Evolutionary conservation across 1,140 invertebrate genomes (phyloP), one percentile per base, ranked within the genome.

Genomic region (Cepaea nemoralis): DNA sequence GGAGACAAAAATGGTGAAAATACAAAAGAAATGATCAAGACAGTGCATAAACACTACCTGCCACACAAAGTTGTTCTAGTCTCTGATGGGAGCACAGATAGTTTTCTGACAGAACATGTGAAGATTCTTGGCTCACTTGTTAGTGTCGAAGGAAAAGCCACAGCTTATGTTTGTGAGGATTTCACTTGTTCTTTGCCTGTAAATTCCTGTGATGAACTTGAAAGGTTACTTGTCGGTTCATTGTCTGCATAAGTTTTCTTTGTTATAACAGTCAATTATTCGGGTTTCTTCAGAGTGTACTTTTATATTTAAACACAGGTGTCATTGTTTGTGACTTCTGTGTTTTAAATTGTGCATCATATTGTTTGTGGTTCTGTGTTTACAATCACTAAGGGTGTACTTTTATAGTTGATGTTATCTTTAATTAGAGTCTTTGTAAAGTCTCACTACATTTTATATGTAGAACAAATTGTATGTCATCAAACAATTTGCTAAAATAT

Each of bases 101-200:
- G 73, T 16, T 88, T 85, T 75, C 78, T 89, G 40, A 67, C 50
- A 12, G 76, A 73, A 6, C 82, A 82, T 39, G n/a, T 86, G 22
- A 93, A 93, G 81, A 87, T 81, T 90, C 69, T 89, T 31, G 74
- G 85, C 31, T 82, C 83, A 5, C 81, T 89, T 31, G 88, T 83
- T 75, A 87, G 85, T 63, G 91, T 93, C 76, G 91, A 93, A 85
- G 92, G 91, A 89, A 82, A 93, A 78, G 94, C 95, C 0, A 94
- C 95, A 0, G 96, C 94, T 16, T 97, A 96, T 88, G 95, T 97
- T 27, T 97, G 96, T 90, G 94, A 94, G 66, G 94, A 95, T 86
- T 94, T 94, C 83, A 93, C 94, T 16, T 97, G 96, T 87, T 94
- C 94, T 0, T 91, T 96, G 82, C 96, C 96, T 3, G 94, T 96